Conservation (phyloP, 2,113 vertebrate genomes). For the Mastomys coucha region DNA sequence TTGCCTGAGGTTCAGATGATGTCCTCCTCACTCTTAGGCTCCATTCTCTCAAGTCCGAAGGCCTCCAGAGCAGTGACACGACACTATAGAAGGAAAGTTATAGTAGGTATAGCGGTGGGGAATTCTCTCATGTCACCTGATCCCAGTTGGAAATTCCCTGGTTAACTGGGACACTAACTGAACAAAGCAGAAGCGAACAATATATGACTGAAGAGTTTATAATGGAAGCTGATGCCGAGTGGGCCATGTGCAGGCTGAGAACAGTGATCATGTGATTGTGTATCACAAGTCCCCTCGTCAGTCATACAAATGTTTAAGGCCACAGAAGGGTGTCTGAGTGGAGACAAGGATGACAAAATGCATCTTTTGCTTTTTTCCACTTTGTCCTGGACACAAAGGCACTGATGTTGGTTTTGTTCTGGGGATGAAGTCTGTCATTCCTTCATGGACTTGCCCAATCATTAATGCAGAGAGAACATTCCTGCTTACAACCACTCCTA, state of each 20-base stretch:
- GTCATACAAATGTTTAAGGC: constrained; percentile 66
- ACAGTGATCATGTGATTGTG: constrained; percentile 73
- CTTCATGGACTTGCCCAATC: constrained; percentile 54
- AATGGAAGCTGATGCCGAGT: constrained; percentile 64
- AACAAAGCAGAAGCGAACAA: constrained; percentile 68
- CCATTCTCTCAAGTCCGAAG: neutral
- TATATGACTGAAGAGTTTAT: constrained; percentile 71
- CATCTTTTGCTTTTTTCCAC: constrained; percentile 63
- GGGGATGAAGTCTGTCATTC: constrained; percentile 60
- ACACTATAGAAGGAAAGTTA: neutral
- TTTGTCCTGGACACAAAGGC: constrained; percentile 66
- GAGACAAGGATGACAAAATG: constrained; percentile 71
- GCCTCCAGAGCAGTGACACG: neutral
- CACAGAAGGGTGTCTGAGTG: constrained; percentile 68
- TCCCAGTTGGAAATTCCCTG: constrained; percentile 69
- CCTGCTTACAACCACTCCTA: constrained; percentile 52
- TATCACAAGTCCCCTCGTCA: constrained; percentile 71
- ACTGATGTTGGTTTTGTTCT: constrained; percentile 66
- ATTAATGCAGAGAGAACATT: constrained; percentile 66
- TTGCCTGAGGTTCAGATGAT: neutral
- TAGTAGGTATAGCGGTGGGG: neutral
- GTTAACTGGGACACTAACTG: constrained; percentile 39
- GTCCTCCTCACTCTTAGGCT: neutral
- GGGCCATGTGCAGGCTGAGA: constrained; percentile 62
- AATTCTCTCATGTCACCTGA: constrained; percentile 53